phyloP scores from a whole-genome alignment of 2,888 invertebrate genomes.

The Nomada ferruginata region DNA sequence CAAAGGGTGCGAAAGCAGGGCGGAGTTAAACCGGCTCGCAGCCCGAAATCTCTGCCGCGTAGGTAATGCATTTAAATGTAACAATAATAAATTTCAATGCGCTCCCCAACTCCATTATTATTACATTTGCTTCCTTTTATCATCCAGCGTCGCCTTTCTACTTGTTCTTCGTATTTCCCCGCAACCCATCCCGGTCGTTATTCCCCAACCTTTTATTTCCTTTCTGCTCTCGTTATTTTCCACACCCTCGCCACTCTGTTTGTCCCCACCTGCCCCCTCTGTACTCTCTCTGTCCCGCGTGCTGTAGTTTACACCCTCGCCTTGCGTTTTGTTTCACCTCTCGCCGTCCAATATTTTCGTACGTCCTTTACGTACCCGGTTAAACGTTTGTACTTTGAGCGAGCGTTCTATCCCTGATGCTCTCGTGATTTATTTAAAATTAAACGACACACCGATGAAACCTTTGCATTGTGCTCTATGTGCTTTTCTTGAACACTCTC shows the following conservation, averaged over 20 bases:
- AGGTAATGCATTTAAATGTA: neutral
- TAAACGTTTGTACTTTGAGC: neutral
- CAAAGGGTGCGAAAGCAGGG: conserved; percentile 11
- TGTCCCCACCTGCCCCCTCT: neutral
- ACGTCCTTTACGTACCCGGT: neutral
- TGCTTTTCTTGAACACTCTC: neutral
- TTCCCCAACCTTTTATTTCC: neutral
- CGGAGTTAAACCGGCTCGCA: neutral
- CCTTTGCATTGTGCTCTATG: no score
- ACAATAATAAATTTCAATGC: neutral
- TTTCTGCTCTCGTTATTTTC: conserved; percentile 16
- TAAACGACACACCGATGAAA: no score
- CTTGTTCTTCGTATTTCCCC: neutral
- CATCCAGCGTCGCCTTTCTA: neutral
- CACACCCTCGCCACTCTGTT: neutral
- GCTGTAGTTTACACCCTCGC: neutral
- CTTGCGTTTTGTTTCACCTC: conserved; percentile 9
- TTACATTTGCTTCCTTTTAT: neutral
- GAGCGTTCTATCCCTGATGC: no score
- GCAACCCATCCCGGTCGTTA: neutral
- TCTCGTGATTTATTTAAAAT: no score
- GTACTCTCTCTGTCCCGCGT: neutral
- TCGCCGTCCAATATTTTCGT: neutral
- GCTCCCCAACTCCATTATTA: neutral
- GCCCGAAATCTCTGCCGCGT: neutral